Conservation (phyloP, 2,797 vertebrate genomes). For the Perodicticus potto region DNA sequence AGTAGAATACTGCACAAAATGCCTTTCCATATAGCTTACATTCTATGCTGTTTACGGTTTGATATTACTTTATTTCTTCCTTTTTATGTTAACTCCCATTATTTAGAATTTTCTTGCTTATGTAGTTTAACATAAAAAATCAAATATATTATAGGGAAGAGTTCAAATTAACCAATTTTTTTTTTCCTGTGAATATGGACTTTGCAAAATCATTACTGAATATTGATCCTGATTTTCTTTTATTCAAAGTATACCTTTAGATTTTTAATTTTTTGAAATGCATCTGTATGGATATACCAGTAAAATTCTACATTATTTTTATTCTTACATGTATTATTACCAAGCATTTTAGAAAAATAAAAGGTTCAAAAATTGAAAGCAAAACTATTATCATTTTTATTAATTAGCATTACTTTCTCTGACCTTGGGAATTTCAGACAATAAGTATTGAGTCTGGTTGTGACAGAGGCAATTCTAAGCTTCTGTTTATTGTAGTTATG, state of each 20-base stretch:
- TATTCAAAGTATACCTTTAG: conserved; percentile 1
- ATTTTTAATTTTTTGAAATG: background rate
- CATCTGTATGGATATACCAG: background rate
- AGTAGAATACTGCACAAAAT: background rate
- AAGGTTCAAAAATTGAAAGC: background rate
- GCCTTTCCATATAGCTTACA: background rate
- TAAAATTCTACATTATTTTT: background rate
- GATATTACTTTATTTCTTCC: conserved; percentile 32
- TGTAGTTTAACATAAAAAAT: background rate
- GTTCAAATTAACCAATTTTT: background rate
- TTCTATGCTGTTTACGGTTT: background rate
- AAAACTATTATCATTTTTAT: background rate
- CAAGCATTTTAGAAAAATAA: background rate
- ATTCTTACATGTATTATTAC: background rate
- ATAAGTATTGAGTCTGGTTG: background rate
- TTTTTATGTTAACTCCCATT: background rate
- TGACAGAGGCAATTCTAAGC: background rate
- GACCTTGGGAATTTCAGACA: conserved; percentile 54
- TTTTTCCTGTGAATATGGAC: background rate
- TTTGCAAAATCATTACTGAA: conserved; percentile 24
- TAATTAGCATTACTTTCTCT: background rate
- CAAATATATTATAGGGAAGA: background rate
- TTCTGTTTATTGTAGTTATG: background rate
- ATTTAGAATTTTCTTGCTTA: conserved; percentile 25
- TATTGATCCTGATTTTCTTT: conserved; percentile 27